These are phyloP conservation scores for Heterohyrax brucei DNA, from an alignment of 2,797 vertebrate genomes.

Conservation along the genomic window DNA sequence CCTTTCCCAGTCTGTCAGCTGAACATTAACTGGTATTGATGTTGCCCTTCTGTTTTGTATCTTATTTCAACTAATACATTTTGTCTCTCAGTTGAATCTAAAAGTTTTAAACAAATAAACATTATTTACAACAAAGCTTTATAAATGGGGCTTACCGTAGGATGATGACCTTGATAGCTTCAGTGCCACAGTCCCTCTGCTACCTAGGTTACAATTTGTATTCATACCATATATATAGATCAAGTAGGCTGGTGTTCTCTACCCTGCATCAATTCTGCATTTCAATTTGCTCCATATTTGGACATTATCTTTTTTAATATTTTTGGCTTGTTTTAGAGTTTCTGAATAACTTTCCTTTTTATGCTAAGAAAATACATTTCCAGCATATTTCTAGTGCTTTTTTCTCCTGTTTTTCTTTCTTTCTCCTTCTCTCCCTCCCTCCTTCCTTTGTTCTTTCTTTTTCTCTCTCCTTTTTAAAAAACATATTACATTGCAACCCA, in stretches of 20 bases:
- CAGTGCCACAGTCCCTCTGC: background rate
- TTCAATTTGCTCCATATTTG: background rate
- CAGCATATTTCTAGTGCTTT: background rate
- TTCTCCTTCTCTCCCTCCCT: too few relatives aligned
- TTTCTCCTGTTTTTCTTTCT: background rate
- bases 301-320: background rate
- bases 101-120: slow-evolving; percentile 38
- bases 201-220: slow-evolving; percentile 13
- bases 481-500: background rate
- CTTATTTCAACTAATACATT: background rate
- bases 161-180: background rate
- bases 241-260: background rate
- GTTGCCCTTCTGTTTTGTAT: slow-evolving; percentile 2
- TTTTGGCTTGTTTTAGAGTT: background rate
- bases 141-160: background rate
- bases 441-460: too few relatives aligned
- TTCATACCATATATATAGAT: background rate
- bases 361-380: slow-evolving; percentile 36
- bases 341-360: slow-evolving; percentile 50
- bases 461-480: background rate
- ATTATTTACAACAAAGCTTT: slow-evolving; percentile 25
- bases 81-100: slow-evolving; percentile 30
- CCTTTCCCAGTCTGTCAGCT: background rate
- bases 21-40: background rate
- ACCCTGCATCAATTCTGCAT: background rate